Evolutionary conservation across 2,797 vertebrate genomes (phyloP).

Genomic region (Hypotaenidia okinawae): DNA sequence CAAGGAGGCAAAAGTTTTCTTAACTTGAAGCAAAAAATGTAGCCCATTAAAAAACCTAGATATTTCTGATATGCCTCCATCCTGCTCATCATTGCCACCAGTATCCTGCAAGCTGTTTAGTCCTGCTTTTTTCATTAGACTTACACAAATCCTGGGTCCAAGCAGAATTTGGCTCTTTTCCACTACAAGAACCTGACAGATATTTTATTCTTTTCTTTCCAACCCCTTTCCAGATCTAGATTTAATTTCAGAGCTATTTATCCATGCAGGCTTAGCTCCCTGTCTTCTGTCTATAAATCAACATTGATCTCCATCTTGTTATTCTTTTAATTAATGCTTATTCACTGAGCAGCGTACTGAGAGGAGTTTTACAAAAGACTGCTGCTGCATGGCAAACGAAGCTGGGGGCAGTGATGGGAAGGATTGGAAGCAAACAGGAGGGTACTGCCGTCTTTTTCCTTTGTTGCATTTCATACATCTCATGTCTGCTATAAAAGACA

Average conservation of each 20-base stretch:
- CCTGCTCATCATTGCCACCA: background rate
- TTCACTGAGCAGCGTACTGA: background rate
- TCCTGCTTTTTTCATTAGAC: background rate
- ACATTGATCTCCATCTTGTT: background rate
- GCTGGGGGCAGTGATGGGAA: background rate
- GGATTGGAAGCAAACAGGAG: background rate
- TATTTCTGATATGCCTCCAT: background rate
- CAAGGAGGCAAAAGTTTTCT: background rate
- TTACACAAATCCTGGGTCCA: background rate
- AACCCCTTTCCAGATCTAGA: background rate
- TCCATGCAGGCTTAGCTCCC: background rate
- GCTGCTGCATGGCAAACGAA: background rate
- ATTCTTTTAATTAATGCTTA: slow-evolving; percentile 30
- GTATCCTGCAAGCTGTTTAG: background rate
- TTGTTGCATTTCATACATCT: background rate
- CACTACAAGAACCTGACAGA: background rate
- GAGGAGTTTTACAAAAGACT: background rate
- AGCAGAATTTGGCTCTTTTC: background rate
- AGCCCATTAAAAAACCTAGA: background rate
- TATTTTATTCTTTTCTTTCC: background rate
- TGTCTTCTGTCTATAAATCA: background rate
- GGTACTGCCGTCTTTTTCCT: background rate
- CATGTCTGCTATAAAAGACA: background rate
- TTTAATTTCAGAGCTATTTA: slow-evolving; percentile 5
- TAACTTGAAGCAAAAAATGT: background rate